A percentile compares a stretch with the other conserved stretches of the same genome.
phyloP scores from a whole-genome alignment of 23 tunicate species.

The Aplidium turbinatum region DNA sequence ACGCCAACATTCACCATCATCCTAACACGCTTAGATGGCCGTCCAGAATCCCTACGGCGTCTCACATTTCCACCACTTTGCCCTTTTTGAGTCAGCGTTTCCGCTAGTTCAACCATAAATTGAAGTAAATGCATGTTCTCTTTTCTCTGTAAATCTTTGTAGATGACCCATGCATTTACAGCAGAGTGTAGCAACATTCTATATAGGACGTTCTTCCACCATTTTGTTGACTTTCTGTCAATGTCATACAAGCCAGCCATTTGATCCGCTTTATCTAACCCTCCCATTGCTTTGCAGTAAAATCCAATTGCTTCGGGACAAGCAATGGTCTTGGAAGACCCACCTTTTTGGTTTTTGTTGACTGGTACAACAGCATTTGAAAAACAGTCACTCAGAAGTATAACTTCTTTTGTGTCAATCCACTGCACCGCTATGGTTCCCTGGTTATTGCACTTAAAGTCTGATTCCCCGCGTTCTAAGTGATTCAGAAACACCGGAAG shows the following conservation, averaged over 20 bases:
- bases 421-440: slow-evolving; percentile 18
- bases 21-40: slow-evolving; percentile 44
- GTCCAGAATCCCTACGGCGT: slow-evolving; percentile 14
- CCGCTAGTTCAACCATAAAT: slow-evolving; percentile 30
- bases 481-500: slow-evolving; percentile 33
- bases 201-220: slow-evolving; percentile 38
- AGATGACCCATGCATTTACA: slow-evolving; percentile 38
- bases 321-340: slow-evolving; percentile 30
- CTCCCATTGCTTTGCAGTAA: slow-evolving; percentile 36
- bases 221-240: slow-evolving; percentile 29
- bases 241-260: slow-evolving; percentile 44
- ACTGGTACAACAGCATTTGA: slow-evolving; percentile 32
- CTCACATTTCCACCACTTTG: slow-evolving; percentile 10
- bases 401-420: slow-evolving; percentile 34
- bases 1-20: slow-evolving; percentile 37
- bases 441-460: slow-evolving; percentile 20
- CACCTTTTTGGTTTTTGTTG: slow-evolving; percentile 38
- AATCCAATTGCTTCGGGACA: slow-evolving; percentile 38
- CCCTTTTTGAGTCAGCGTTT: slow-evolving; percentile 22
- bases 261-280: slow-evolving; percentile 40
- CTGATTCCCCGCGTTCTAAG: slow-evolving; percentile 33
- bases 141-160: slow-evolving; percentile 35
- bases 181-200: slow-evolving; percentile 14
- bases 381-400: slow-evolving; percentile 27
- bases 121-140: slow-evolving; percentile 7